Conservation (phyloP, 2,113 vertebrate species). For the Austrofundulus limnaeus region DNA sequence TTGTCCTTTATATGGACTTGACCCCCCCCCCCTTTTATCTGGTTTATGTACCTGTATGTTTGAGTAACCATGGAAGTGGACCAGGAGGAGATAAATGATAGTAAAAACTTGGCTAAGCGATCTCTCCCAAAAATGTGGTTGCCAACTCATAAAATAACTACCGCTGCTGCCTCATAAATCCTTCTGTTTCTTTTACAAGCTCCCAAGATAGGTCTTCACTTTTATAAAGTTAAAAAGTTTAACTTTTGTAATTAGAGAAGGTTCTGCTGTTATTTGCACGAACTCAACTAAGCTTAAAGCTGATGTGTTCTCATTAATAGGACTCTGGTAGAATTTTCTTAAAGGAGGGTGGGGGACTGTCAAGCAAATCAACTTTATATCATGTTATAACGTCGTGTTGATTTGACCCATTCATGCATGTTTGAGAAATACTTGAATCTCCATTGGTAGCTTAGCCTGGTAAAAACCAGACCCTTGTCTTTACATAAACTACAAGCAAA, state of each 20-base stretch:
- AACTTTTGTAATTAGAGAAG: too few species aligned
- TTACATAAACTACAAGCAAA: too few species aligned
- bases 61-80: constrained; percentile 26
- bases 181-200: constrained; percentile 23
- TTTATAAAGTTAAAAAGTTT: constrained; percentile 27
- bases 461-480: too few species aligned
- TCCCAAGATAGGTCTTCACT: constrained; percentile 26
- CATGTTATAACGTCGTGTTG: too few species aligned
- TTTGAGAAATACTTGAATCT: too few species aligned
- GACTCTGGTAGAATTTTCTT: constrained; percentile 1
- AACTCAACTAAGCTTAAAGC: background rate
- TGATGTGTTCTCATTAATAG: background rate
- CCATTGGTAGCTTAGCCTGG: too few species aligned
- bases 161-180: constrained; percentile 57
- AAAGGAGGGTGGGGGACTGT: too few species aligned
- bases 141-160: constrained; percentile 55
- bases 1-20: constrained; percentile 42
- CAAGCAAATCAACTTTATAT: too few species aligned
- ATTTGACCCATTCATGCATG: too few species aligned
- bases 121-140: constrained; percentile 49
- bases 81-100: constrained; percentile 30
- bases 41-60: too few species aligned
- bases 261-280: constrained; percentile 5
- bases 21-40: too few species aligned
- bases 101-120: constrained; percentile 59